Evolutionary conservation across 1,140 invertebrate species (phyloP).

Genomic region (Eumaeus atala): DNA sequence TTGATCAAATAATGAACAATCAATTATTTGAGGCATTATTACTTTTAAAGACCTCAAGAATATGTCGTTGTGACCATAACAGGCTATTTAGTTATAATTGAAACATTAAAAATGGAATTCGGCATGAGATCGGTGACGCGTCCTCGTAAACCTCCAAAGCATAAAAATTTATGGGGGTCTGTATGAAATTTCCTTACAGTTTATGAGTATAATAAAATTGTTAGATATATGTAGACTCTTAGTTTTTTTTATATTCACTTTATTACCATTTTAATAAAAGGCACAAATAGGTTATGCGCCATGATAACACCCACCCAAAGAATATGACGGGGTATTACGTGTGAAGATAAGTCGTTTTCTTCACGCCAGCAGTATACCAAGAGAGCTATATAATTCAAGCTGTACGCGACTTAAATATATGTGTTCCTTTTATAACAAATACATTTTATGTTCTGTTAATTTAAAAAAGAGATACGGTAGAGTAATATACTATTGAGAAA

Average conservation of each 20-base stretch:
- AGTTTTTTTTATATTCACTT: conserved; percentile 12
- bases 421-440: too few relatives aligned
- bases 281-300: conserved; percentile 6
- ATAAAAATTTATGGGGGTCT: conserved; percentile 51
- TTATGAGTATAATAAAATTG: conserved; percentile 51
- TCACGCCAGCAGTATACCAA: too few relatives aligned
- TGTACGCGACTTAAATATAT: too few relatives aligned
- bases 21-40: too few relatives aligned
- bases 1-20: too few relatives aligned
- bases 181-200: conserved; percentile 40
- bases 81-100: conserved; percentile 22
- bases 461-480: too few relatives aligned
- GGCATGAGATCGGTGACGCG: conserved; percentile 34
- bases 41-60: too few relatives aligned
- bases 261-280: conserved; percentile 12
- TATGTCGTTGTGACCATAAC: too few relatives aligned
- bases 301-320: neutral
- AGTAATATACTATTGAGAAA: too few relatives aligned
- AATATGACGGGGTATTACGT: neutral
- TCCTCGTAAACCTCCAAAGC: conserved; percentile 34
- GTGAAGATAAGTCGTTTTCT: too few relatives aligned
- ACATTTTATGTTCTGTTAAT: too few relatives aligned
- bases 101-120: conserved; percentile 33
- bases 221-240: conserved; percentile 22
- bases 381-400: too few relatives aligned